A percentile compares a stretch with the other conserved stretches of the same genome.
phyloP scores from a whole-genome alignment of 2,888 invertebrate genomes.

The Desoria tigrina region DNA sequence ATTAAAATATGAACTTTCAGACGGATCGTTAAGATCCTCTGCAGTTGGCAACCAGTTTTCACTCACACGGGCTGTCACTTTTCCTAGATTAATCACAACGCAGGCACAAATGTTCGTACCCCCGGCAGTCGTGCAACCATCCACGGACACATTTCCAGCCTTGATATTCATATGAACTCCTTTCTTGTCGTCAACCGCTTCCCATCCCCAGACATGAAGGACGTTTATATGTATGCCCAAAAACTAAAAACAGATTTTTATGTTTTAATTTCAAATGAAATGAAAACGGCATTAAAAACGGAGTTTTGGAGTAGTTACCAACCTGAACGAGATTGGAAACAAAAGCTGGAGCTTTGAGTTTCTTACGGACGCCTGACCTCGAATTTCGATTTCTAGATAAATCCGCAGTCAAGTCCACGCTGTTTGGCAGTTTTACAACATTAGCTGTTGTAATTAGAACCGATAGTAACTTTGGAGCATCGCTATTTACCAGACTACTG shows the following conservation, averaged over 20 bases:
- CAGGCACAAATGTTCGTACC: slow-evolving; percentile 51
- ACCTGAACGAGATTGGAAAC: slow-evolving; percentile 52
- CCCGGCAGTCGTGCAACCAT: slow-evolving; percentile 52
- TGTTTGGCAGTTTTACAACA: slow-evolving; percentile 61
- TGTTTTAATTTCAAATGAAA: not conserved
- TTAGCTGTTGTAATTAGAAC: slow-evolving; percentile 79
- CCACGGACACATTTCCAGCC: slow-evolving; percentile 47
- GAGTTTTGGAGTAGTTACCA: no score
- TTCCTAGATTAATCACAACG: slow-evolving; percentile 49
- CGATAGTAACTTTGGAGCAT: slow-evolving; percentile 79
- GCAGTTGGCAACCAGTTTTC: slow-evolving; percentile 52
- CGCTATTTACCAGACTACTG: slow-evolving; percentile 84
- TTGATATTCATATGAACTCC: slow-evolving; percentile 49
- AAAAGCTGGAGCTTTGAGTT: slow-evolving; percentile 49
- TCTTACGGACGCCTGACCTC: slow-evolving; percentile 27
- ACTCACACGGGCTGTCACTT: slow-evolving; percentile 45
- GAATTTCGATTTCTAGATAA: not conserved
- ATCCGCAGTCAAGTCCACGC: not conserved
- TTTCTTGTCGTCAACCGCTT: slow-evolving; percentile 48
- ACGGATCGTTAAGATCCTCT: slow-evolving; percentile 43
- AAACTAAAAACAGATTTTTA: slow-evolving; percentile 42
- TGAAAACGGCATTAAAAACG: no score
- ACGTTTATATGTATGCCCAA: slow-evolving; percentile 52
- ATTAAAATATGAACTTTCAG: slow-evolving; percentile 46
- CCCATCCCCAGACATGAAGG: slow-evolving; percentile 51